These are phyloP conservation scores for Bubo bubo DNA, from an alignment of 2,113 vertebrate species.

Conservation along the genomic window DNA sequence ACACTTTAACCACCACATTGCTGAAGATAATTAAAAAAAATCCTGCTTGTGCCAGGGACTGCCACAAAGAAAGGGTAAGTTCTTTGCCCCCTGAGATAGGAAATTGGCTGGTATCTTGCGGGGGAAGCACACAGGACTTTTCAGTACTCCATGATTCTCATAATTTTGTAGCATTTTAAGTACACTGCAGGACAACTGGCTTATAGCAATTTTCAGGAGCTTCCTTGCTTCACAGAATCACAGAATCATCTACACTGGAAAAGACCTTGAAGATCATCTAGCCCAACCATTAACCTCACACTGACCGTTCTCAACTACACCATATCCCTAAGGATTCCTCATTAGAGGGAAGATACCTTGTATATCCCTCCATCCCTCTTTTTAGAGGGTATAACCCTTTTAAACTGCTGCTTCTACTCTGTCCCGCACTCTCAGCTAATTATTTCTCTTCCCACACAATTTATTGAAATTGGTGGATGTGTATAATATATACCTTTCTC, in stretches of 20 bases:
- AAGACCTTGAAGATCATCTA: no score
- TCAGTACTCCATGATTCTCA: accelerated
- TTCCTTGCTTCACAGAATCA: not conserved
- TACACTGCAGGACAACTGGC: not conserved
- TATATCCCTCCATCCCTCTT: not conserved
- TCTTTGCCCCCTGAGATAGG: not conserved
- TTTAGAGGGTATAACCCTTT: not conserved
- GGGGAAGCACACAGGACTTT: accelerated
- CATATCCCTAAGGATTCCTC: not conserved
- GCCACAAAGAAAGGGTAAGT: not conserved
- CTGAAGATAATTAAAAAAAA: not conserved
- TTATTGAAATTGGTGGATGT: not conserved
- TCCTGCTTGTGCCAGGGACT: not conserved
- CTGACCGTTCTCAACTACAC: no score
- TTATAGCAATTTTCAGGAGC: not conserved
- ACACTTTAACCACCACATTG: not conserved
- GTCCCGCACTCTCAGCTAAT: not conserved
- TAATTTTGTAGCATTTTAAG: not conserved
- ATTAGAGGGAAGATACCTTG: not conserved
- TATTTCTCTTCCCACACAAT: not conserved
- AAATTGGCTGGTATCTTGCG: not conserved
- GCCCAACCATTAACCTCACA: no score
- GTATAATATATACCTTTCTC: not conserved
- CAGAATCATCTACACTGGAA: no score
- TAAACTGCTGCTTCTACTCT: not conserved